Base-by-base conservation (phyloP, 1,140 invertebrate genomes). In the Antheraea mylitta region DNA sequence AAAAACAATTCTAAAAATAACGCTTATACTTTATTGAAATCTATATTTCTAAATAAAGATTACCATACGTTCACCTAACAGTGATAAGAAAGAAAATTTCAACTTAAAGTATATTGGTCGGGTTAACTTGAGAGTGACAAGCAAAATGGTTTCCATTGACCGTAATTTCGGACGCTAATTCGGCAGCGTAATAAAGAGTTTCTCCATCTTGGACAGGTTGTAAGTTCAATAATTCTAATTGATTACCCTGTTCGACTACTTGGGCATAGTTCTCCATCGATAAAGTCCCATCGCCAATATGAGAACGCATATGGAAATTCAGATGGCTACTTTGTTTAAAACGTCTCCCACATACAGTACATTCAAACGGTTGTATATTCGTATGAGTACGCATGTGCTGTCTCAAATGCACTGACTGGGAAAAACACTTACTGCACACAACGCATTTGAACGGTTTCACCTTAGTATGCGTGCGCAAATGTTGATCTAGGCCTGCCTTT, bases 301-400 rank as follows among this genome's bases (percentile, higher is more conserved):
- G 92, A 3, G 90, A 89, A 1, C 85, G 78, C 83, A 92, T 82
- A 67, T 93, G 92, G 63, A 92, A 92, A 64, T 93, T 93, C n/a
- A 93, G 75, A 71, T 93, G 91, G 61, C 90, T 92, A 65, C 84
- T 89, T 69, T 93, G 92, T 68, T 93, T 93, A 69, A 93, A 93
- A 18, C 87, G 74, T 18, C 85, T 80, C 7, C 93, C 89, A 80
- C 96, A 97, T 4, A 94, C 77, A 0, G 92, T 81, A 78, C 95
- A 96, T 60, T 94, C 93, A 82, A 96, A 97, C 0, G 96, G 96
- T 72, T 96, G 95, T 77, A 96, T 96, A 11, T 96, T 96, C 0
- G 92, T 92, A 66, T 93, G 92, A 0, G 89, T 91, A 0, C 91
- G 79, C 91, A 93, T 92, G 73, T 92, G 92, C 69, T 93, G 92